These are phyloP conservation scores for Rousettus leschenaultii DNA, from an alignment of 2,113 vertebrate species.

Conservation along the genomic window DNA sequence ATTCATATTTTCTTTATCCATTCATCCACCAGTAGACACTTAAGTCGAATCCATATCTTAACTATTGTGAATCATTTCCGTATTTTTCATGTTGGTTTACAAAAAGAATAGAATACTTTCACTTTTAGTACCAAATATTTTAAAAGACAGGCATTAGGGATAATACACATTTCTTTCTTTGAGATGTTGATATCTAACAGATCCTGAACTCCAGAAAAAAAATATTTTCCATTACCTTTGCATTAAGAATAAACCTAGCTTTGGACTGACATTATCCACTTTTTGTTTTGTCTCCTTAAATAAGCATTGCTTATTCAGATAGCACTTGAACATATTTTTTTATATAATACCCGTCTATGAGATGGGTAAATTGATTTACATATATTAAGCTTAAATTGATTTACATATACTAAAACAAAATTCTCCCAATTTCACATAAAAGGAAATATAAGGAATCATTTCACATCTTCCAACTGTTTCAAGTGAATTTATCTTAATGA, in stretches of 20 bases:
- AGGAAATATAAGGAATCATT: conserved; percentile 54
- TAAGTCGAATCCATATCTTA: not conserved
- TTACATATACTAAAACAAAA: conserved; percentile 41
- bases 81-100: conserved; percentile 28
- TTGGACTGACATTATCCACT: conserved; percentile 20
- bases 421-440: conserved; percentile 37
- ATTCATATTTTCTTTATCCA: not conserved
- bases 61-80: not conserved
- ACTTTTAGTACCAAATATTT: conserved; percentile 32
- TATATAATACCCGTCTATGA: conserved; percentile 1
- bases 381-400: not conserved
- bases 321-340: not conserved
- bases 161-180: conserved; percentile 25
- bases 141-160: not conserved
- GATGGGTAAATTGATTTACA: conserved; percentile 32
- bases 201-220: not conserved
- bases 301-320: conserved; percentile 31
- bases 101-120: conserved; percentile 17
- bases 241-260: conserved; percentile 7
- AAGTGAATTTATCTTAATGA: conserved; percentile 58
- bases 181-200: not conserved
- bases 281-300: conserved; percentile 25
- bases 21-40: not conserved
- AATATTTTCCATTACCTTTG: not conserved
- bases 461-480: conserved; percentile 56